phyloP scores from a whole-genome alignment of 2,113 vertebrate genomes.

The Sphaerodactylus townsendi region DNA sequence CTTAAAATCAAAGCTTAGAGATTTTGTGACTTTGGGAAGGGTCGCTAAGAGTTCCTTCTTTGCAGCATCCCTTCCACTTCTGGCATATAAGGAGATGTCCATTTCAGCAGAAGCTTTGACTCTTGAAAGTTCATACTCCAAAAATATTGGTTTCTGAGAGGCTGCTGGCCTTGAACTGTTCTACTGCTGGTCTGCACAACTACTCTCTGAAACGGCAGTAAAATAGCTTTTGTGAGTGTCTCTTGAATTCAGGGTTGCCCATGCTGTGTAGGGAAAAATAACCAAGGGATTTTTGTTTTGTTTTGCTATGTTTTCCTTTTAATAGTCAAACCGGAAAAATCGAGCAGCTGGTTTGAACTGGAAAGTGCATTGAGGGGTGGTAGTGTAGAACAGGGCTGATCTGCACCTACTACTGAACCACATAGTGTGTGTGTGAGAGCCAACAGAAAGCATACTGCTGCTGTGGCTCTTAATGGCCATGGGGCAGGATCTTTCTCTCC shows the following conservation, averaged over 20 bases:
- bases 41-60: no score
- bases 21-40: background rate
- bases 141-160: no score
- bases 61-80: no score
- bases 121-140: no score
- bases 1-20: background rate
- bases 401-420: background rate
- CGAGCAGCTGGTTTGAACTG: background rate
- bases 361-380: background rate
- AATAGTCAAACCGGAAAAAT: background rate
- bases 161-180: no score
- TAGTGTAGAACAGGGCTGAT: background rate
- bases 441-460: background rate
- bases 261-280: no score
- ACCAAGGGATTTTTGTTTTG: background rate
- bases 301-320: no score
- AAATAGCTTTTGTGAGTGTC: background rate
- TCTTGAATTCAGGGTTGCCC: background rate
- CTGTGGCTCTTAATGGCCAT: background rate
- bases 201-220: no score
- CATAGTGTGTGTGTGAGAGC: background rate
- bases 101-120: no score
- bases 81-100: no score
- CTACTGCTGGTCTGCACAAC: no score
- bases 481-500: no score